These are phyloP conservation scores for Allacma fusca DNA, from an alignment of 2,888 invertebrate species.

Conservation along the genomic window DNA sequence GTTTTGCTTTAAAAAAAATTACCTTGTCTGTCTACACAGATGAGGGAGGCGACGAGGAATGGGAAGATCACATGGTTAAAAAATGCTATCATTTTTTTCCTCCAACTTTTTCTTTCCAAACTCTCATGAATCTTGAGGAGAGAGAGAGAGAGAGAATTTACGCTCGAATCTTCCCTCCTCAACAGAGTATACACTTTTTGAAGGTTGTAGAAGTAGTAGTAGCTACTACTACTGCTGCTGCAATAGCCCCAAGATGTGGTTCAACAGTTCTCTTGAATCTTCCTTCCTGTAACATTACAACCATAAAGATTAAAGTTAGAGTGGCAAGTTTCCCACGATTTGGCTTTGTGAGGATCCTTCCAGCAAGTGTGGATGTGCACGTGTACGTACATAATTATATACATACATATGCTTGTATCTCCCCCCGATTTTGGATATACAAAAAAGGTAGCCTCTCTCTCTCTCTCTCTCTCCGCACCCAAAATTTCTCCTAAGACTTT, in stretches of 20 bases:
- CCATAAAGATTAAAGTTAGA: conserved; percentile 38
- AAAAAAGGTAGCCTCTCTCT: too few species aligned
- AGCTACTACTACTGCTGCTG: not conserved
- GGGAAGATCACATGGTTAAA: conserved; percentile 13
- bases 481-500: conserved; percentile 13
- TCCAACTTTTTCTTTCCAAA: conserved; percentile 22
- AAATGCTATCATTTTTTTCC: conserved; percentile 29
- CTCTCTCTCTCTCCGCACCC: too few species aligned
- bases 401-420: too few species aligned
- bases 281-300: conserved; percentile 32
- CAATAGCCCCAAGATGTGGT: conserved; percentile 6
- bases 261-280: conserved; percentile 23
- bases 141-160: not conserved
- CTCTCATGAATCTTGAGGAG: conserved; percentile 33
- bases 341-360: not conserved
- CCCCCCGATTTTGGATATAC: too few species aligned
- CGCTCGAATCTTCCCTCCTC: conserved; percentile 5
- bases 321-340: conserved; percentile 34
- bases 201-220: not conserved
- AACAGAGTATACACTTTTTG: not conserved
- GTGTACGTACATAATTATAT: too few species aligned
- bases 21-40: conserved; percentile 30
- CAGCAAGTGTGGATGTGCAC: too few species aligned
- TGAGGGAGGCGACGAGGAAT: not conserved
- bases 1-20: conserved; percentile 31